Percentiles rank a stretch among this genome's conserved stretches.
Evolutionary conservation across 2,113 vertebrate genomes (phyloP).

Genomic region (Phycodurus eques): DNA sequence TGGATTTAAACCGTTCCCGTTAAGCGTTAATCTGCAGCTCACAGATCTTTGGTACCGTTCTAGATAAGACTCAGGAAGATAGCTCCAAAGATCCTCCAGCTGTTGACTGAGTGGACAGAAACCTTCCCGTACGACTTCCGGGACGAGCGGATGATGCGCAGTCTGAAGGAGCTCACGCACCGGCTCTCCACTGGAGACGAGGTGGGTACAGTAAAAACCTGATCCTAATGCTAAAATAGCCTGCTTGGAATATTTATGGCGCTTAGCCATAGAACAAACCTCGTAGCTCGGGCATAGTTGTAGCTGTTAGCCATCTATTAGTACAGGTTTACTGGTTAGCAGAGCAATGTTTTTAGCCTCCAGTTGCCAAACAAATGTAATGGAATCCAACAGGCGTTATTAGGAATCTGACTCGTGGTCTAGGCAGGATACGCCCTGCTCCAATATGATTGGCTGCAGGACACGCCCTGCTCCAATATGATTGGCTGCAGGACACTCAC

Average conservation of each 20-base stretch:
- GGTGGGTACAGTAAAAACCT: slow-evolving; percentile 67
- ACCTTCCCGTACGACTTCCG: slow-evolving; percentile 92
- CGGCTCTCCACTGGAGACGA: slow-evolving; percentile 82
- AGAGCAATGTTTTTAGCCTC: too few species aligned
- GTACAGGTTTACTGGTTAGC: too few species aligned
- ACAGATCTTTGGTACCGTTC: neutral
- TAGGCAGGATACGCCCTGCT: too few species aligned
- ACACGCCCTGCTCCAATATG: too few species aligned
- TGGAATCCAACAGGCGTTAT: too few species aligned
- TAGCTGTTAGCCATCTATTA: neutral
- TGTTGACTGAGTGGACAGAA: slow-evolving; percentile 91
- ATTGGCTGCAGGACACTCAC: too few species aligned
- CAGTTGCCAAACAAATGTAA: too few species aligned
- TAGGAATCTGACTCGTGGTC: too few species aligned
- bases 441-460: too few species aligned
- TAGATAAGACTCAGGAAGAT: slow-evolving; percentile 82
- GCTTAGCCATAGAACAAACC: neutral
- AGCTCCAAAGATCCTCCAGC: slow-evolving; percentile 86
- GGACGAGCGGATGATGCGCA: slow-evolving; percentile 91
- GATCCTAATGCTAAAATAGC: neutral
- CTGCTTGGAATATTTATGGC: too few species aligned
- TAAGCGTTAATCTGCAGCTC: neutral
- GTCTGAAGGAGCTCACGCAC: slow-evolving; percentile 86
- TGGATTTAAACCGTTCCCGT: neutral
- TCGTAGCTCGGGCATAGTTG: neutral